These are phyloP conservation scores for Acronicta psi DNA, from an alignment of 2,888 invertebrate genomes.

Conservation along the genomic window DNA sequence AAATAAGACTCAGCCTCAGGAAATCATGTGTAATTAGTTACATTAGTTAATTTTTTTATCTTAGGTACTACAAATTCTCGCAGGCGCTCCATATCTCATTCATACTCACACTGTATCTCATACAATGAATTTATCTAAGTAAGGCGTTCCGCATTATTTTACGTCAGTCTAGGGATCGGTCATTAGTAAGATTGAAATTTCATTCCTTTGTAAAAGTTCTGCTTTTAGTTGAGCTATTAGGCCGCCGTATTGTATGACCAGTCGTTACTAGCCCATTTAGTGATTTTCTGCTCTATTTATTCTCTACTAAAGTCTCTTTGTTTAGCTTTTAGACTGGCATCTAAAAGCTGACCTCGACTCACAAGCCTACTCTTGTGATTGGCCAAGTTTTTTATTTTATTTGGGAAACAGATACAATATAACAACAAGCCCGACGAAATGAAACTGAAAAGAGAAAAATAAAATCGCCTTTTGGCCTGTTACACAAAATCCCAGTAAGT, in stretches of 20 bases:
- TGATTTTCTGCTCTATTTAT: not conserved
- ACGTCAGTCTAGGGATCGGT: slow-evolving; percentile 9
- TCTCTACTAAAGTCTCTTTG: not conserved
- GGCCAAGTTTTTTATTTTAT: too few relatives aligned
- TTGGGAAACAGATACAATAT: too few relatives aligned
- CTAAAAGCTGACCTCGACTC: too few relatives aligned
- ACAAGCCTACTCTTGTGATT: too few relatives aligned
- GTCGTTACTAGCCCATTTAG: not conserved
- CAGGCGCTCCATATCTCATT: not conserved
- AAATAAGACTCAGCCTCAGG: too few relatives aligned
- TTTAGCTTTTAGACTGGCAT: not conserved
- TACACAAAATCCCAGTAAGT: too few relatives aligned
- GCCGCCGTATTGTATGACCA: slow-evolving; percentile 7
- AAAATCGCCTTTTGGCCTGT: too few relatives aligned
- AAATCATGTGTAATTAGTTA: too few relatives aligned
- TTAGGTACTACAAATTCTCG: too few relatives aligned
- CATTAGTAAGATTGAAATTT: slow-evolving; percentile 30
- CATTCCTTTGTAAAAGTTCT: slow-evolving; percentile 13
- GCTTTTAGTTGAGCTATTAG: slow-evolving; percentile 1
- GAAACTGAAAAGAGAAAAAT: too few relatives aligned
- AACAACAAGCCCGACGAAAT: too few relatives aligned
- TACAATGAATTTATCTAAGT: slow-evolving; percentile 7
- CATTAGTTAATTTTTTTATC: too few relatives aligned
- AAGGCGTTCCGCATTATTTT: slow-evolving; percentile 20
- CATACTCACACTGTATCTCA: not conserved